phyloP scores from a whole-genome alignment of 2,797 vertebrate species.

The Dryobates pubescens region DNA sequence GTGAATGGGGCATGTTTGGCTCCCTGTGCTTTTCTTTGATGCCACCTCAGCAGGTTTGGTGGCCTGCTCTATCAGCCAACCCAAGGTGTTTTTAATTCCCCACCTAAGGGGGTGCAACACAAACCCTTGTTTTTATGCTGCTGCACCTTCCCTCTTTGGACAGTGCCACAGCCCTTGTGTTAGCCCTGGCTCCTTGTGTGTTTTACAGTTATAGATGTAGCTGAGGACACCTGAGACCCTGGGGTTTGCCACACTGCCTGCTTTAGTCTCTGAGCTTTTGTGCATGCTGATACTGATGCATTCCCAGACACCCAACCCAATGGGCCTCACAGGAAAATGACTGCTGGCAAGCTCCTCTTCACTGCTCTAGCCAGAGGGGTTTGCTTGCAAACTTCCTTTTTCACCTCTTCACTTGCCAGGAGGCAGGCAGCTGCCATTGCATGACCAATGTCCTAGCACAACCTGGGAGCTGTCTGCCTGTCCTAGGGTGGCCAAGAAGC shows the following conservation, averaged over 20 bases:
- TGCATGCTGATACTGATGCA: background rate
- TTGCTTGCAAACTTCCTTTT: background rate
- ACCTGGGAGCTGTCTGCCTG: background rate
- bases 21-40: background rate
- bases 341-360: background rate
- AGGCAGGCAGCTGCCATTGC: background rate
- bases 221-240: background rate
- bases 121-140: background rate
- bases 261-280: background rate
- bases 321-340: fast-evolving
- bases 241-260: background rate
- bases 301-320: background rate
- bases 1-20: background rate
- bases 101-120: background rate
- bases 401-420: background rate
- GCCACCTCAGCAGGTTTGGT: background rate
- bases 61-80: background rate
- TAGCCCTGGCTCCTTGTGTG: background rate
- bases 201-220: background rate
- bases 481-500: background rate
- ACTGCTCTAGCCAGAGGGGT: background rate
- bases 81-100: background rate
- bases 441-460: background rate
- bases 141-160: background rate
- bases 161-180: background rate